Conservation (phyloP, 2,888 invertebrate species). For the Drepana falcataria region DNA sequence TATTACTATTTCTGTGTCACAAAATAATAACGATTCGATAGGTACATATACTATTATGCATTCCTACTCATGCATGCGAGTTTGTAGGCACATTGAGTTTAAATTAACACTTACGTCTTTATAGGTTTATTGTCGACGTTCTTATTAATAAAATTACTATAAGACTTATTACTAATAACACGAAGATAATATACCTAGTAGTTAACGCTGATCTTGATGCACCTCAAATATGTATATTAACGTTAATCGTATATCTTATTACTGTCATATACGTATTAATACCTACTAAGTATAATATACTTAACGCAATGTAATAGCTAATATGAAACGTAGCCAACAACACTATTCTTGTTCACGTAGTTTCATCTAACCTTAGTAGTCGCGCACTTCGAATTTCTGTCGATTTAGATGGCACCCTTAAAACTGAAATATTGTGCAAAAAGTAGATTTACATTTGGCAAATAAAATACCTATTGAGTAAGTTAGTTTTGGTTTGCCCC, state of each 20-base stretch:
- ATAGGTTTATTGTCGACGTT: too few species aligned
- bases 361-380: conserved; percentile 45
- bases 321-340: background rate
- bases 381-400: conserved; percentile 40
- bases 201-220: too few species aligned
- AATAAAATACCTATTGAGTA: conserved; percentile 4
- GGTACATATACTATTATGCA: too few species aligned
- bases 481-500: too few species aligned
- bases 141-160: too few species aligned
- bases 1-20: background rate
- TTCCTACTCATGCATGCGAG: too few species aligned
- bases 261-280: background rate
- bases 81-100: too few species aligned
- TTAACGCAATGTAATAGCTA: background rate
- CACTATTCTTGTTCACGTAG: conserved; percentile 45
- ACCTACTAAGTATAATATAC: background rate
- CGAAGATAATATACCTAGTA: too few species aligned
- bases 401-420: conserved; percentile 38
- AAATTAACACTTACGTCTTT: too few species aligned
- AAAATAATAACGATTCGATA: too few species aligned
- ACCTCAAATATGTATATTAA: background rate
- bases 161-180: too few species aligned
- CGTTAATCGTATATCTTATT: background rate
- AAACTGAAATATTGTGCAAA: background rate
- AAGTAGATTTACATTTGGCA: background rate